A percentile compares a stretch with the other conserved stretches of the same genome.
Evolutionary conservation across 2,888 invertebrate species (phyloP).

Genomic region (Sinopyrophorus schimmeli): DNA sequence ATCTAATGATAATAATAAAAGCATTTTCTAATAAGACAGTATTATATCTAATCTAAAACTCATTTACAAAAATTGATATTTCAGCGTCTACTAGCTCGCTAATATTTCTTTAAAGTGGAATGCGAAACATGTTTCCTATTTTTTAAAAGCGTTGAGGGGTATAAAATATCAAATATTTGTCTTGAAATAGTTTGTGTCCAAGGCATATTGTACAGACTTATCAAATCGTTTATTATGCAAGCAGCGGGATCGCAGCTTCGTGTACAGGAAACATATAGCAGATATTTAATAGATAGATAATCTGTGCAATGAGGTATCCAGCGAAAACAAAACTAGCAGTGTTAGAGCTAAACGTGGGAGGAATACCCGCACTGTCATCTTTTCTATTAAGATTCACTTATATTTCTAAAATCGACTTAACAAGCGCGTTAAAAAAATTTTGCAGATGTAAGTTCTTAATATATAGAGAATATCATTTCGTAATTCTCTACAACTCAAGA

Average conservation of each 20-base stretch:
- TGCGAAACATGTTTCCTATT: background rate
- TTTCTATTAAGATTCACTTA: no score
- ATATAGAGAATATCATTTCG: no score
- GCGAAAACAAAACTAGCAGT: constrained; percentile 36
- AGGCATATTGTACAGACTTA: constrained; percentile 22
- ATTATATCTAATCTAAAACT: no score
- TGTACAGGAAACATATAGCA: constrained; percentile 40
- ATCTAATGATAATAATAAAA: no score
- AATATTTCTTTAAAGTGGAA: no score
- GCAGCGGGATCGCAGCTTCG: constrained; percentile 29
- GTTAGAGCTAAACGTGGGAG: constrained; percentile 36
- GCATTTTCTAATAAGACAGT: no score
- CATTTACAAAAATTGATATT: no score
- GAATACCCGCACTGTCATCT: constrained; percentile 34
- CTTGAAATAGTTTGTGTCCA: constrained; percentile 22
- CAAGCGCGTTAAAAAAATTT: no score
- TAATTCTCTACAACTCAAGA: no score
- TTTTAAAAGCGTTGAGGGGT: constrained; percentile 4
- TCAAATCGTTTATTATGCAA: constrained; percentile 30
- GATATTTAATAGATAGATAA: constrained; percentile 39
- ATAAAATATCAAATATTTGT: constrained; percentile 16
- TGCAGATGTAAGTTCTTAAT: no score
- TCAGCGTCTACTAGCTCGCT: no score
- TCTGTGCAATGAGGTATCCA: constrained; percentile 35
- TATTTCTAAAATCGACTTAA: no score